A percentile compares a stretch with the other conserved stretches of the same genome.
phyloP scores from a whole-genome alignment of 1,140 invertebrate species.

The Camponotus vicinus region DNA sequence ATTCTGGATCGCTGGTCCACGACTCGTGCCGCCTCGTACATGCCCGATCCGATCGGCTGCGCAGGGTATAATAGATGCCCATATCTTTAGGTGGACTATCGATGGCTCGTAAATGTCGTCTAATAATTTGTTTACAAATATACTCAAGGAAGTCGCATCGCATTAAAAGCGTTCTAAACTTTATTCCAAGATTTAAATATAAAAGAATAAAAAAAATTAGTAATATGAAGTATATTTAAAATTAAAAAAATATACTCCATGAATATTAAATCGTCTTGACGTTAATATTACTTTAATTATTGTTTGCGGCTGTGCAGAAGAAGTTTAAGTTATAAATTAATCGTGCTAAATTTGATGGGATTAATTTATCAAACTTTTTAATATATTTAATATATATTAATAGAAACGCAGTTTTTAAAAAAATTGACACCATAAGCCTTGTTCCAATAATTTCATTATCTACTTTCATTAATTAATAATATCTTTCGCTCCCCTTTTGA shows the following conservation, averaged over 20 bases:
- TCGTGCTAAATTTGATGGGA: neutral
- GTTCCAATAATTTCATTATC: slow-evolving; percentile 16
- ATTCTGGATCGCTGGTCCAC: slow-evolving; percentile 68
- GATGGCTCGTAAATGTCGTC: slow-evolving; percentile 21
- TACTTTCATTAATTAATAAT: slow-evolving; percentile 46
- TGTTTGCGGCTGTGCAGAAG: too few relatives aligned
- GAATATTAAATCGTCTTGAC: neutral
- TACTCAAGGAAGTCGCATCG: neutral
- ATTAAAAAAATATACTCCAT: neutral
- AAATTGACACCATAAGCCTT: neutral
- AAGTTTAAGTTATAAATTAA: neutral
- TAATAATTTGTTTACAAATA: slow-evolving; percentile 41
- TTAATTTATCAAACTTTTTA: neutral
- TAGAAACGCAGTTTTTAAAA: neutral
- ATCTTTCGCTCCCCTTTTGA: neutral
- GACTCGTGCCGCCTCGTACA: slow-evolving; percentile 31
- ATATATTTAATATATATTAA: neutral
- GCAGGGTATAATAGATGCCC: slow-evolving; percentile 64
- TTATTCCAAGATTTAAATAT: neutral
- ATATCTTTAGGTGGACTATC: slow-evolving; percentile 62
- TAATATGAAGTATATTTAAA: too few relatives aligned
- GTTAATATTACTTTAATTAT: neutral
- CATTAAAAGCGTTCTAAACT: neutral
- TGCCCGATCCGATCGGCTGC: slow-evolving; percentile 61
- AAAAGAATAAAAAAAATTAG: neutral